Evolutionary conservation across 1,140 invertebrate species (phyloP), one percentile per base, ranked within the genome.

Genomic region (Hypsibius dujardini): DNA sequence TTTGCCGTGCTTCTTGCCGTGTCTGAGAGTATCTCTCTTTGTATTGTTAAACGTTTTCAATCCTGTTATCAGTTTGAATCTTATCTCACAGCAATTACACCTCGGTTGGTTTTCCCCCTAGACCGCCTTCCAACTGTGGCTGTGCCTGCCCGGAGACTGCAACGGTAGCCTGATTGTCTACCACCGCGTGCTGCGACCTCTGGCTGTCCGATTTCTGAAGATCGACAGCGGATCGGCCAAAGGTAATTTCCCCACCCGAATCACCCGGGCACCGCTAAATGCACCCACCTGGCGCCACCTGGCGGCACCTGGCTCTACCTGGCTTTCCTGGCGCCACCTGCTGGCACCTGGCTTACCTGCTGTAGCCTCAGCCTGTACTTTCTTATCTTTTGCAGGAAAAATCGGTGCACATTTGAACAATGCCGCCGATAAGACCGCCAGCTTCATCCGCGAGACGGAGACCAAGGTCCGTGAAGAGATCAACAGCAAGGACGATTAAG

Each of bases 221-320:
- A 67, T 67, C 62, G 62, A 67, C 62, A 7, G n/a, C 7, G 62
- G 62, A 67, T 67, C 62, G 42, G 7, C 42, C n/a, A n/a, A n/a
- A n/a, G n/a, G n/a, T n/a, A n/a, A n/a, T n/a, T n/a, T n/a, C n/a
- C n/a, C n/a, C n/a, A n/a, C n/a, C n/a, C n/a, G n/a, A n/a, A n/a
- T n/a, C n/a, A n/a, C n/a, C n/a, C n/a, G n/a, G n/a, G n/a, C n/a
- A n/a, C n/a, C n/a, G n/a, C n/a, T 7, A 56, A 56, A 56, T 7
- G 50, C n/a, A 56, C 50, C n/a, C 50, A 56, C n/a, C n/a, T n/a
- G n/a, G n/a, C n/a, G n/a, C n/a, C n/a, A n/a, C n/a, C n/a, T n/a
- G n/a, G n/a, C n/a, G n/a, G n/a, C n/a, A n/a, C n/a, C n/a, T n/a
- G n/a, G n/a, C n/a, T n/a, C n/a, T n/a, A n/a, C n/a, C n/a, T n/a